These are phyloP conservation scores for Anabas testudineus DNA, from an alignment of 2,797 vertebrate genomes.

Conservation along the genomic window DNA sequence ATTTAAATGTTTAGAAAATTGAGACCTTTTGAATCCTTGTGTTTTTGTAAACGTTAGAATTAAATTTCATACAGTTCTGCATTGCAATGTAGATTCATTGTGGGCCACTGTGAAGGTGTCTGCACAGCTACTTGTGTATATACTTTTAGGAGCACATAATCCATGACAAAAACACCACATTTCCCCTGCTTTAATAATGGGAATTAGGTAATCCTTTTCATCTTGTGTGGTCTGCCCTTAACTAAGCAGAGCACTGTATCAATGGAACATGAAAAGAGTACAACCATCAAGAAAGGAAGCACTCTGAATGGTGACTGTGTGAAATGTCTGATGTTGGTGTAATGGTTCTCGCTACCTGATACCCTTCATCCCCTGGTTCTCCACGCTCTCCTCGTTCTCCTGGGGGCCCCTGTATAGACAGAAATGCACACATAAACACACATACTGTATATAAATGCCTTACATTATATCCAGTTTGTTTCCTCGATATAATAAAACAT, in stretches of 20 bases:
- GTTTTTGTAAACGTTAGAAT: neutral
- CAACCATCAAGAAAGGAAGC: slow-evolving; percentile 17
- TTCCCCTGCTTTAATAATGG: slow-evolving; percentile 9
- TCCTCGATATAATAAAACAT: too few relatives aligned
- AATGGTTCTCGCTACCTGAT: slow-evolving; percentile 86
- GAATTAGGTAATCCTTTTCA: slow-evolving; percentile 44
- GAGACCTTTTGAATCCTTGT: neutral
- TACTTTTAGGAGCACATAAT: slow-evolving; percentile 6
- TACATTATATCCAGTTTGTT: slow-evolving; percentile 37
- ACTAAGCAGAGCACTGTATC: slow-evolving; percentile 17
- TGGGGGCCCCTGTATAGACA: slow-evolving; percentile 86
- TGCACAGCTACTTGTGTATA: too few relatives aligned
- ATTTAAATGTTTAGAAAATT: neutral
- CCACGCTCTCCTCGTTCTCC: slow-evolving; percentile 93
- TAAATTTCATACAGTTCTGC: neutral
- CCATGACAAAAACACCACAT: slow-evolving; percentile 40
- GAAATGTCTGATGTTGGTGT: slow-evolving; percentile 23
- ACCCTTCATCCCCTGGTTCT: slow-evolving; percentile 91
- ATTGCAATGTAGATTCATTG: neutral
- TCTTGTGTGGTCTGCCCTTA: slow-evolving; percentile 62
- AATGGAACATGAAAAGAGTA: slow-evolving; percentile 12
- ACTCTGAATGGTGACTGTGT: neutral
- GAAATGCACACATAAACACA: slow-evolving; percentile 60
- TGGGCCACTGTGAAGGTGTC: neutral
- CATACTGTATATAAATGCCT: slow-evolving; percentile 16